A percentile compares a stretch with the other conserved stretches of the same genome.
These are phyloP conservation scores for Apotomis turbidana DNA, from an alignment of 2,888 invertebrate species.

Conservation along the genomic window DNA sequence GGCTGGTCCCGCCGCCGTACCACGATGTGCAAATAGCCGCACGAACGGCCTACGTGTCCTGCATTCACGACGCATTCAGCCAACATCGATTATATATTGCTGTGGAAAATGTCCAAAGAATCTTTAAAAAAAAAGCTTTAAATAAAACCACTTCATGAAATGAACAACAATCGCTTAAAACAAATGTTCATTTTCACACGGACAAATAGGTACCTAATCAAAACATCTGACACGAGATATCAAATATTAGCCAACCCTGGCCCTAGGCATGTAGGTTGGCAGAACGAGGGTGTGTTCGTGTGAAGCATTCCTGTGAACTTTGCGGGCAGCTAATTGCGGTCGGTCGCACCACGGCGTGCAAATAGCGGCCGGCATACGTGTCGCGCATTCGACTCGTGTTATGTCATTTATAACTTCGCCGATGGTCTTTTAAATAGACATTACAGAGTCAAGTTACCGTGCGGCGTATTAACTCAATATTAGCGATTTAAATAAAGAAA, in stretches of 20 bases:
- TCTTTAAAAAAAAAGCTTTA: neutral
- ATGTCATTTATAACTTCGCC: slow-evolving; percentile 17
- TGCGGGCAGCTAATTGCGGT: slow-evolving; percentile 72
- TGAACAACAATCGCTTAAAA: neutral
- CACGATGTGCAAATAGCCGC: neutral
- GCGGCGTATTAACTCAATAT: neutral
- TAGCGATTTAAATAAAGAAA: slow-evolving; percentile 5
- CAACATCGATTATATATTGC: neutral
- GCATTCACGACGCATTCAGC: slow-evolving; percentile 1
- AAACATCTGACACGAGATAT: slow-evolving; percentile 1
- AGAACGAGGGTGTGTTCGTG: slow-evolving; percentile 56
- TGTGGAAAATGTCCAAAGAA: neutral
- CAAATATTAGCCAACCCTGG: slow-evolving; percentile 49
- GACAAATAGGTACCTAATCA: neutral
- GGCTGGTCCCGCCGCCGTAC: neutral
- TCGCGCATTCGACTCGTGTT: slow-evolving; percentile 48
- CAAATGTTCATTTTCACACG: neutral
- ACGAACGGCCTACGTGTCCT: neutral
- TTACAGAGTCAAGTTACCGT: neutral
- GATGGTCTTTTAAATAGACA: neutral
- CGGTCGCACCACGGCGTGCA: slow-evolving; percentile 63
- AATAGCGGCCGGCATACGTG: slow-evolving; percentile 69
- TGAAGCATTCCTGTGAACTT: slow-evolving; percentile 66
- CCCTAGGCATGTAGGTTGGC: slow-evolving; percentile 56
- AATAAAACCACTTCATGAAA: neutral